Evolutionary conservation across 2,113 vertebrate genomes (phyloP).

Genomic region (Heptranchias perlo): DNA sequence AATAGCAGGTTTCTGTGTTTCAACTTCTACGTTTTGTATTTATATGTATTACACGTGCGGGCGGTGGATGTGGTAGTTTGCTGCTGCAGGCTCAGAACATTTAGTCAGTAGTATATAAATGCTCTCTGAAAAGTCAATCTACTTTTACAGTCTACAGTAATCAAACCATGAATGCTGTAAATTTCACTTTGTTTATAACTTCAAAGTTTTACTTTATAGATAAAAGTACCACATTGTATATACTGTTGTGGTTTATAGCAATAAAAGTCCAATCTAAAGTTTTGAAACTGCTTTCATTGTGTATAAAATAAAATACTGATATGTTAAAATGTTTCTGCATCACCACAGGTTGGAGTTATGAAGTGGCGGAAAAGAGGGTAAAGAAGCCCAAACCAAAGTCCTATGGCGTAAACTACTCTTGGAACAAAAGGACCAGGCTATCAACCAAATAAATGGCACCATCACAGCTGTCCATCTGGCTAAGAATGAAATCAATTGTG

Average conservation of each 20-base stretch:
- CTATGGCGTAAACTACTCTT: constrained; percentile 95
- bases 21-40: neutral
- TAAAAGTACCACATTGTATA: neutral
- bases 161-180: neutral
- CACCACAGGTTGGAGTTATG: constrained; percentile 85
- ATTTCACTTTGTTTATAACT: neutral
- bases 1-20: neutral
- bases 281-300: neutral
- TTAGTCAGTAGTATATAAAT: neutral
- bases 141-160: neutral
- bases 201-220: neutral
- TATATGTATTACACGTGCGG: neutral
- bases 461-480: constrained; percentile 53
- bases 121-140: neutral
- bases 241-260: neutral
- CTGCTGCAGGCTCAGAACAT: neutral
- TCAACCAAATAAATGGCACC: constrained; percentile 82
- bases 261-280: neutral
- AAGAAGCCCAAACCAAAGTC: constrained; percentile 89
- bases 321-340: neutral
- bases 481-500: constrained; percentile 70
- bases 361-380: constrained; percentile 76
- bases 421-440: constrained; percentile 92
- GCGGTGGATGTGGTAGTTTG: neutral
- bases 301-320: neutral